Evolutionary conservation across 2,888 invertebrate species (phyloP).

Genomic region (Leptopilina syphax): DNA sequence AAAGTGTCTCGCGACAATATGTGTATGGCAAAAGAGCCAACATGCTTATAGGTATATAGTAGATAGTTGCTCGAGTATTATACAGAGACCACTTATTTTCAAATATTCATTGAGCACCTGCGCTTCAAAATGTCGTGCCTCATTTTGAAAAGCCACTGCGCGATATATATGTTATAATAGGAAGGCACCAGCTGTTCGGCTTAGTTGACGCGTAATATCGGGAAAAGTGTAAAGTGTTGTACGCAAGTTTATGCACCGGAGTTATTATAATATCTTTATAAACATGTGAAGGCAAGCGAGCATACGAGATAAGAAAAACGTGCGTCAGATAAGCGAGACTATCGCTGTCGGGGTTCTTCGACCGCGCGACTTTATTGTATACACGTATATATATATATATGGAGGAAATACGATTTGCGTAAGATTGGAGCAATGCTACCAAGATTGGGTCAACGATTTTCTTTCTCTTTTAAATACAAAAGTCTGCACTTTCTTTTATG

Average conservation of each 20-base stretch:
- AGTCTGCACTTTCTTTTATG: too few relatives aligned
- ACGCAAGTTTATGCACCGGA: slow-evolving; percentile 29
- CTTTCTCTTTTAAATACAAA: too few relatives aligned
- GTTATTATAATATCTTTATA: slow-evolving; percentile 5
- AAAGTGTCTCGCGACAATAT: slow-evolving; percentile 4
- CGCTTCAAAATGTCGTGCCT: slow-evolving; percentile 50
- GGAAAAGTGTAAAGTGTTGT: slow-evolving; percentile 18
- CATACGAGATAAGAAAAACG: slow-evolving; percentile 34
- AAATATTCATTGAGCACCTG: slow-evolving; percentile 58
- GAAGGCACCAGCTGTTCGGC: slow-evolving; percentile 54
- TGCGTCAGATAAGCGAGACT: slow-evolving; percentile 36
- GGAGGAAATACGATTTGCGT: too few relatives aligned
- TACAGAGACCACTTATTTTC: slow-evolving; percentile 44
- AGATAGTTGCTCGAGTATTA: neutral
- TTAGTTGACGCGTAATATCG: slow-evolving; percentile 51
- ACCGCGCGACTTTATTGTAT: neutral
- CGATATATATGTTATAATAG: slow-evolving; percentile 32
- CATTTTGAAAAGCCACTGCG: slow-evolving; percentile 46
- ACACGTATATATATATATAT: neutral
- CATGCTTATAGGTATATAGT: neutral
- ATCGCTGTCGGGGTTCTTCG: slow-evolving; percentile 32
- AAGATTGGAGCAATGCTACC: neutral
- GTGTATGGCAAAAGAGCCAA: neutral
- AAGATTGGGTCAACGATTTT: too few relatives aligned
- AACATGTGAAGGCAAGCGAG: slow-evolving; percentile 33